Base-by-base conservation (phyloP, 1,140 invertebrate genomes). In the Diachasmimorpha longicaudata region DNA sequence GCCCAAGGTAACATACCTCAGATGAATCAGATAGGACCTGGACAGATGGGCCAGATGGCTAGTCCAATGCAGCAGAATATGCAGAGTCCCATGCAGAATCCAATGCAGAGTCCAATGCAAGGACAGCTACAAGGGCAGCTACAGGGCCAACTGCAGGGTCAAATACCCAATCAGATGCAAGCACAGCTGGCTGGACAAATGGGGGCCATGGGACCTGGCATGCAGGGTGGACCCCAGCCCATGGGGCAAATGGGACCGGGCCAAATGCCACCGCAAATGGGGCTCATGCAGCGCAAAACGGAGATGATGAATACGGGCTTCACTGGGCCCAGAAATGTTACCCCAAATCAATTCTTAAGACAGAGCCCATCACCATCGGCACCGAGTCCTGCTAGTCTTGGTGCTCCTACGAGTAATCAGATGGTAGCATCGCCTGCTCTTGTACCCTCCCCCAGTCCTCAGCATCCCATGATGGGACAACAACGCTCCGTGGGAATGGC, bases 361-460 rank as follows among this genome's bases (percentile, higher is more conserved):
- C 93, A 93, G 81, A 93, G 92, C 81, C 93, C 93, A 11, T 92
- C 92, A 8, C 92, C 92, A 4, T 93, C 93, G 13, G 93, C 92
- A n/a, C 92, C 92, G 16, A 93, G 92, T 77, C 93, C 93, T 1
- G 92, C 91, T 78, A 90, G 90, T 63, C 89, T 93, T 85, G 90
- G 90, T 52, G 92, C 91, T 11, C 91, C 92, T 1, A 72, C 84
- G 21, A 88, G 87, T 72, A 91, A 90, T 80, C 91, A 93, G 81
- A 93, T 94, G 92, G 92, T 93, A 14, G 89, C 92, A 36, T 94
- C 93, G 11, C 93, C 93, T 9, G 93, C 93, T 25, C 82, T 93
- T 70, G 93, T 92, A 63, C 92, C 93, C n/a, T 93, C 93, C n/a
- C 93, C 93, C 19, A 92, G 91, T 78, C 89, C 92, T 31, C 92